Percentiles rank a stretch among this genome's conserved stretches.
phyloP scores from a whole-genome alignment of 2,797 vertebrate species.

The Chanos chanos region DNA sequence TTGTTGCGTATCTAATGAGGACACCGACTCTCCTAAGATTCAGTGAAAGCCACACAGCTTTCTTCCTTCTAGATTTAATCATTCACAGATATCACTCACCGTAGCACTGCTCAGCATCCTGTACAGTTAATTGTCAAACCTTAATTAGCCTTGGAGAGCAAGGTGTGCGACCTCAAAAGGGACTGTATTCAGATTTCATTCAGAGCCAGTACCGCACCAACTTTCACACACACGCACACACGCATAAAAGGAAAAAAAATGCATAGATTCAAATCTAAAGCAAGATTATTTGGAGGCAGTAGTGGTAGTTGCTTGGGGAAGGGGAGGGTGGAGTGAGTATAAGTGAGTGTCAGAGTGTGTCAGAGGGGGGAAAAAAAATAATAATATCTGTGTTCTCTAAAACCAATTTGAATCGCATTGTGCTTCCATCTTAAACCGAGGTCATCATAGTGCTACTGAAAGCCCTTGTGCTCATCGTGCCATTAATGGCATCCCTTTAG shows the following conservation, averaged over 20 bases:
- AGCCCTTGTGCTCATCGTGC: constrained; percentile 35
- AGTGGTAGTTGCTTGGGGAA: constrained; percentile 11
- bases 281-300: neutral
- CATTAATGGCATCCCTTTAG: constrained; percentile 20
- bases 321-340: constrained; percentile 5
- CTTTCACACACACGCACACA: constrained; percentile 32
- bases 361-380: constrained; percentile 12
- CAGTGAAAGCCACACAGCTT: constrained; percentile 73
- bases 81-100: constrained; percentile 66
- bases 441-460: constrained; percentile 39
- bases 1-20: constrained; percentile 33
- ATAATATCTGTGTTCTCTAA: constrained; percentile 38
- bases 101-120: constrained; percentile 68
- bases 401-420: constrained; percentile 50
- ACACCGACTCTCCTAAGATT: constrained; percentile 71
- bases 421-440: constrained; percentile 53
- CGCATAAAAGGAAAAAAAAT: constrained; percentile 16
- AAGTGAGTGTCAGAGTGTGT: constrained; percentile 10
- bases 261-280: neutral
- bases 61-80: constrained; percentile 54
- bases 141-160: constrained; percentile 64
- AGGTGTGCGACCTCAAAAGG: constrained; percentile 51
- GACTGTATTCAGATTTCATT: constrained; percentile 43
- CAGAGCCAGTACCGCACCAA: constrained; percentile 29
- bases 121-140: constrained; percentile 58